Conservation (phyloP, 1,140 invertebrate genomes). For the Bombus sylvicola region DNA sequence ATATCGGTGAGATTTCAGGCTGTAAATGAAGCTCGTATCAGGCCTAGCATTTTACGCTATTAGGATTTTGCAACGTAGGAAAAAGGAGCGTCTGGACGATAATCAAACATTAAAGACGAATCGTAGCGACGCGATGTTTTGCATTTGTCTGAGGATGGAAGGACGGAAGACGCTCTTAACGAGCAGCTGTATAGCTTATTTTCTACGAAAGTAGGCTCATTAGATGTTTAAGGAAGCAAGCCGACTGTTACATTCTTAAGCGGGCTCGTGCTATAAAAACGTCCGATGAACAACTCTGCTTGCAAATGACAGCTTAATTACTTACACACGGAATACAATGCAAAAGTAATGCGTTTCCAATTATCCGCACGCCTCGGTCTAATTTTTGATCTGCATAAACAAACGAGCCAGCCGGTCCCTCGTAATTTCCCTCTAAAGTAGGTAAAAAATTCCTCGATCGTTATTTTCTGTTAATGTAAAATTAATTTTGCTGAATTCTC, state of each 20-base stretch:
- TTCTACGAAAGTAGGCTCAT: background rate
- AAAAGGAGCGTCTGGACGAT: background rate
- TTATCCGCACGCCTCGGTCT: background rate
- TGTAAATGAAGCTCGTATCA: too few species aligned
- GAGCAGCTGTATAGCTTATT: conserved; percentile 16
- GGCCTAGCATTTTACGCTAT: too few species aligned
- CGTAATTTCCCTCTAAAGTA: background rate
- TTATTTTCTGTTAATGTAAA: background rate
- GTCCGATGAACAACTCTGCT: background rate
- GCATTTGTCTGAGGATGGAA: background rate
- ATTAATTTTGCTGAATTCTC: background rate
- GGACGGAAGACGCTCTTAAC: conserved; percentile 29
- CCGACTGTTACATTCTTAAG: conserved; percentile 16
- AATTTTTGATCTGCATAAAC: conserved; percentile 43
- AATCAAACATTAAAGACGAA: background rate
- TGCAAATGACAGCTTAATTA: conserved; percentile 48
- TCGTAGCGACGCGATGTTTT: conserved; percentile 15
- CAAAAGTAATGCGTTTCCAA: conserved; percentile 44
- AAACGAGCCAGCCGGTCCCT: background rate
- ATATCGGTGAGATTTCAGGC: background rate
- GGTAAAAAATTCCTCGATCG: conserved; percentile 17
- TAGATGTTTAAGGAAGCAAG: conserved; percentile 25
- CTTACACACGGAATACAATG: background rate
- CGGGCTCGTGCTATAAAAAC: background rate
- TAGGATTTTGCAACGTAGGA: background rate